Evolutionary conservation across 1,140 invertebrate genomes (phyloP).

Genomic region (Listronotus oregonensis): DNA sequence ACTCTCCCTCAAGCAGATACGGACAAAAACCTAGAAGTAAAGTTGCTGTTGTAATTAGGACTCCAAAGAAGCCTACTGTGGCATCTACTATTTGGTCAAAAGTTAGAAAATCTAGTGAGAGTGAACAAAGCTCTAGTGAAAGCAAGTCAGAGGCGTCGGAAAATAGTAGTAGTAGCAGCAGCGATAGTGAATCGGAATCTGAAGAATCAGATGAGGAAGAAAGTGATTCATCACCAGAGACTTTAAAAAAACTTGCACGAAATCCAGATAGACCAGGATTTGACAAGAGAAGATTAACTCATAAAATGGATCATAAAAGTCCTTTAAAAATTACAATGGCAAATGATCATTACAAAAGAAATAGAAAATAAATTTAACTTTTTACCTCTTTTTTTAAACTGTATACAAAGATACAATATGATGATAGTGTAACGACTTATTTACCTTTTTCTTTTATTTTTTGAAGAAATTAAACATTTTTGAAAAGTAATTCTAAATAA

Average conservation of each 20-base stretch:
- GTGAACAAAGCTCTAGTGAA: conserved; percentile 24
- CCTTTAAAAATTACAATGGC: conserved; percentile 51
- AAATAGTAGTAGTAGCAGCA: conserved; percentile 20
- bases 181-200: conserved; percentile 12
- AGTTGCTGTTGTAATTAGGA: conserved; percentile 52
- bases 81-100: conserved; percentile 54
- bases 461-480: too few species aligned
- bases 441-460: too few species aligned
- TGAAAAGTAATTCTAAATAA: too few species aligned
- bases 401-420: neutral
- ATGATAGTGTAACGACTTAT: too few species aligned
- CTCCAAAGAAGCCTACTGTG: conserved; percentile 51
- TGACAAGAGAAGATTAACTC: conserved; percentile 26
- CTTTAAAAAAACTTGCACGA: conserved; percentile 13
- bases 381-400: too few species aligned
- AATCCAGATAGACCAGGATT: conserved; percentile 44
- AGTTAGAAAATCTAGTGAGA: conserved; percentile 21
- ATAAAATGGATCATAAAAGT: conserved; percentile 42
- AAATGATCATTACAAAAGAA: conserved; percentile 46
- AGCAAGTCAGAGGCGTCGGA: conserved; percentile 21
- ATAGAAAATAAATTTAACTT: neutral
- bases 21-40: conserved; percentile 49
- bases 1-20: conserved; percentile 32
- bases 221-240: conserved; percentile 26
- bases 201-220: conserved; percentile 25